Evolutionary conservation across 2,888 invertebrate species (phyloP), one percentile per base, ranked within the genome.

Genomic region (Altica lythri): DNA sequence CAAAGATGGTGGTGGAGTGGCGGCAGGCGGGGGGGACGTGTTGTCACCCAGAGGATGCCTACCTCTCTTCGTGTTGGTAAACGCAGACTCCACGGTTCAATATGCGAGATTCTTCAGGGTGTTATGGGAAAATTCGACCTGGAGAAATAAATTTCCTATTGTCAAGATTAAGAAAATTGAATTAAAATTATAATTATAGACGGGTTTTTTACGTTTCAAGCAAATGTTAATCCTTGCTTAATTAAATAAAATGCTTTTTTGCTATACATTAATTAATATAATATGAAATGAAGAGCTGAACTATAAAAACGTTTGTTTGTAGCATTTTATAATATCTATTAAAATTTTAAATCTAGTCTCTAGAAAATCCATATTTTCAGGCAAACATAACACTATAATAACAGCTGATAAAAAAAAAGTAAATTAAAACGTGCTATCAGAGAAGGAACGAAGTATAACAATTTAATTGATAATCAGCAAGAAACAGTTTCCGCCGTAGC

Each of bases 31-130:
- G 35, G 52, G 58, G 44, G 54, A 52, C 47, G 42, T 29, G 25
- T 59, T 71, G 74, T 74, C 75, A 70, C 73, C 73, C 72, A 72
- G 72, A 74, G 76, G 74, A 72, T 74, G 75, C 74, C 76, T 74
- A 72, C 75, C 75, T 74, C 75, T 76, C 72, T 76, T 75, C 72
- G 74, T 74, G 72, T 73, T 75, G 72, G 68, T 72, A 72, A 74
- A 75, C 70, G 68, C 68, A 74, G 75, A 72, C 75, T 77, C 77
- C 77, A 77, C 77, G 76, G 70, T 77, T 75, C 69, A 73, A 68
- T 53, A 16, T 50, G 70, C 61, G 70, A 68, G 66, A 62, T 64
- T 60, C 64, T 64, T 58, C 60, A 17, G 38, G 43, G 30, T 45
- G 34, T 14, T 38, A 25, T 30, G 38, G 34, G 27, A 16, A 22